phyloP scores from a whole-genome alignment of 2,888 invertebrate genomes.

The Palloptera scutellata region DNA sequence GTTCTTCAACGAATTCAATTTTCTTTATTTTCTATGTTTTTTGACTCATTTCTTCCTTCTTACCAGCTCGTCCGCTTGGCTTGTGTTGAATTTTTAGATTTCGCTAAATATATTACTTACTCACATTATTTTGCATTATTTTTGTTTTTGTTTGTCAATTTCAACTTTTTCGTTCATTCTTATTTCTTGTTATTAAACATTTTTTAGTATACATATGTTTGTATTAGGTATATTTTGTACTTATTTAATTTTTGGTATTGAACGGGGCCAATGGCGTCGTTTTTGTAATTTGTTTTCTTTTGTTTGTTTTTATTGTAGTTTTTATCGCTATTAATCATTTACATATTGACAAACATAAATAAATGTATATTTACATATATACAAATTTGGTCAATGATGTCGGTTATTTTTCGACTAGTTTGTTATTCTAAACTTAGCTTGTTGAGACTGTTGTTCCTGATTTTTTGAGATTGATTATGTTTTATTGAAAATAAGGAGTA shows the following conservation, averaged over 20 bases:
- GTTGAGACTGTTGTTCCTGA: no score
- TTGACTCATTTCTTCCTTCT: no score
- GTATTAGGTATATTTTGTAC: no score
- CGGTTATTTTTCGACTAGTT: neutral
- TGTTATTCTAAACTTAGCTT: no score
- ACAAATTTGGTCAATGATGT: neutral
- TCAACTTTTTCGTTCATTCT: neutral
- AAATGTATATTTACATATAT: conserved; percentile 4
- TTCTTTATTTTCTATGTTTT: no score
- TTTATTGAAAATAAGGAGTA: no score
- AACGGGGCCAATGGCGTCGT: conserved; percentile 29
- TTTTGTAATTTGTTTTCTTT: conserved; percentile 9
- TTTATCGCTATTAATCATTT: conserved; percentile 14
- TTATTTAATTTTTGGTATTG: conserved; percentile 15
- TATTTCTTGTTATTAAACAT: neutral
- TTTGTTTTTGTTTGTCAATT: conserved; percentile 2
- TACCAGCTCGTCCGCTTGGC: no score
- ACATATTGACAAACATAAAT: no score
- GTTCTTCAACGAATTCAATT: no score
- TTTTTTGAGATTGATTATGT: no score
- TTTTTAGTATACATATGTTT: neutral
- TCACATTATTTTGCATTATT: neutral
- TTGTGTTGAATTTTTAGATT: no score
- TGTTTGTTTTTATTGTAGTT: conserved; percentile 9
- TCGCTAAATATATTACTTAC: no score